Evolutionary conservation across 1,140 invertebrate genomes (phyloP).

Genomic region (Magallana gigas): DNA sequence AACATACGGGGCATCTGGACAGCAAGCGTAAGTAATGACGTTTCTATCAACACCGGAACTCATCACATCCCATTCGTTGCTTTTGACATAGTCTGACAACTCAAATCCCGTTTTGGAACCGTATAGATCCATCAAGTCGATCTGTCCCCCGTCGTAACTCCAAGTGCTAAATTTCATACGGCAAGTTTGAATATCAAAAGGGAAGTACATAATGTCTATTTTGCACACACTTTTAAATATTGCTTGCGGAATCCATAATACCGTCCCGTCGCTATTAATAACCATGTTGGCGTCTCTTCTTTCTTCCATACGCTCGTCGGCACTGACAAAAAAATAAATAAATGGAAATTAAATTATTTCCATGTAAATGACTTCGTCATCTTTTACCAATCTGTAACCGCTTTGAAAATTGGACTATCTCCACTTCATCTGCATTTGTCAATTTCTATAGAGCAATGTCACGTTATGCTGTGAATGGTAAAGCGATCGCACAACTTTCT

Average conservation of each 20-base stretch:
- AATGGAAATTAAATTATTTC: slow-evolving; percentile 24
- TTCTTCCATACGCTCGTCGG: slow-evolving; percentile 77
- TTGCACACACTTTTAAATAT: slow-evolving; percentile 98
- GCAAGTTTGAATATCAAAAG: slow-evolving; percentile 78
- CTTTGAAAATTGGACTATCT: not conserved
- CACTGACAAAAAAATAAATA: slow-evolving; percentile 66
- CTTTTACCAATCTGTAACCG: not conserved
- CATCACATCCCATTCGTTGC: slow-evolving; percentile 79
- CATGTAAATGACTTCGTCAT: not conserved
- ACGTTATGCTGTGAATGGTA: too few relatives aligned
- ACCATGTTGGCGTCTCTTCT: slow-evolving; percentile 76
- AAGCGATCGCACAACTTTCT: too few relatives aligned
- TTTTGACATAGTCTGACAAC: slow-evolving; percentile 76
- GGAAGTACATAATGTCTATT: slow-evolving; percentile 82
- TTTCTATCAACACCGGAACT: slow-evolving; percentile 69
- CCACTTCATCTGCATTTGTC: not conserved
- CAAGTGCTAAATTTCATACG: slow-evolving; percentile 79
- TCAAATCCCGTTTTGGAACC: slow-evolving; percentile 72
- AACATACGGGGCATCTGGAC: slow-evolving; percentile 77
- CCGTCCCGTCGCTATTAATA: slow-evolving; percentile 91
- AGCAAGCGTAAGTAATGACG: slow-evolving; percentile 77
- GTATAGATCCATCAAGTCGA: slow-evolving; percentile 75
- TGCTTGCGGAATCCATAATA: slow-evolving; percentile 97
- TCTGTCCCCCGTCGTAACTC: slow-evolving; percentile 78
- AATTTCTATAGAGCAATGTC: too few relatives aligned